These are phyloP conservation scores for Enteromius fasciolatus DNA, from an alignment of 2,797 vertebrate genomes.

Conservation along the genomic window DNA sequence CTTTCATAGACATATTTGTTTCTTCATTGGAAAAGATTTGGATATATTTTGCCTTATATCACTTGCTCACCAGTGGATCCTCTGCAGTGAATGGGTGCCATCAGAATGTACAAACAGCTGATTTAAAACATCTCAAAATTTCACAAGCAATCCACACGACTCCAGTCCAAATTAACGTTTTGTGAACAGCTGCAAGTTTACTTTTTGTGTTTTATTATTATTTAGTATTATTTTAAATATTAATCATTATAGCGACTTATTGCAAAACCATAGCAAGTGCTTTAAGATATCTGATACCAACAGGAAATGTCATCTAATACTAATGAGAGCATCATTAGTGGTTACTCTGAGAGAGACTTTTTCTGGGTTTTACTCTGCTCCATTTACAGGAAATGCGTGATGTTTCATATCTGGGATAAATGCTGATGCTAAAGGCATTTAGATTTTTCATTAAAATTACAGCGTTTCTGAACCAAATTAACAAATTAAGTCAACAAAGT, in stretches of 20 bases:
- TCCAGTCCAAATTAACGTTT: not conserved
- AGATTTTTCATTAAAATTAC: not conserved
- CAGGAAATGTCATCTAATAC: conserved; percentile 22
- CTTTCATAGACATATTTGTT: not conserved
- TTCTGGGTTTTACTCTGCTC: not conserved
- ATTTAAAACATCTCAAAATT: not conserved
- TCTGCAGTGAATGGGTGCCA: not conserved
- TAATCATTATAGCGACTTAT: not conserved
- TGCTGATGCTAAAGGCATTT: not conserved
- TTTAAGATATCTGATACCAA: conserved; percentile 9
- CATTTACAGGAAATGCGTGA: conserved; percentile 23
- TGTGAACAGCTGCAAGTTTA: not conserved
- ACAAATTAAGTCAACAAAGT: not conserved
- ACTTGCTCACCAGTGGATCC: not conserved
- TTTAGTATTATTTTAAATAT: not conserved
- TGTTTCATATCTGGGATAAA: not conserved
- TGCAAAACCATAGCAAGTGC: conserved; percentile 16
- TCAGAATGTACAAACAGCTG: not conserved
- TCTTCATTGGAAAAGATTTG: not conserved
- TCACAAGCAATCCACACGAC: not conserved
- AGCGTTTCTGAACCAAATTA: not conserved
- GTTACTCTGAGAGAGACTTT: not conserved
- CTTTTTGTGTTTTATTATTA: not conserved
- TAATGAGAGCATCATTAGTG: conserved; percentile 38
- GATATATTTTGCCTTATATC: not conserved